Base-by-base conservation (phyloP, 1,140 invertebrate species). In the Hypothenemus hampei region DNA sequence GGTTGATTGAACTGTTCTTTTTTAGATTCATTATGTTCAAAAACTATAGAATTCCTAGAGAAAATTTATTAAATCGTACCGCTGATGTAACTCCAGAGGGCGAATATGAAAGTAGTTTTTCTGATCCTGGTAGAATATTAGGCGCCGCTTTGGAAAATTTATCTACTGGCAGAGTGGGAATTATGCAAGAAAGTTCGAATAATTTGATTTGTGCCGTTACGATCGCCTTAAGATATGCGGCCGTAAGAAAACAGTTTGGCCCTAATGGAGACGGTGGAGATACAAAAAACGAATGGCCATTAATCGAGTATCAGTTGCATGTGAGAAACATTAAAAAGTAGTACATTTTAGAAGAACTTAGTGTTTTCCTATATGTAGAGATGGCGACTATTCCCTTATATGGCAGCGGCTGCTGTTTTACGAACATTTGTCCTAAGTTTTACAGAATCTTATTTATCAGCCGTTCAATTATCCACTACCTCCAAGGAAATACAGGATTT, bases 291-390 rank as follows among this genome's bases (percentile, higher is more conserved):
- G 91, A 95, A 75, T 77, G 85, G 50, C 83, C 92, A 18, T 85
- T 97, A 36, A 76, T 98, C 48, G 92, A 97, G 71, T 97, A 97
- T 78, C 91, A 89, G 69, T 74, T 93, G 49, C 91, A 91, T 71
- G 81, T 85, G 63, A 76, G 77, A 75, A 45, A 24, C 8, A 31
- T 11, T 3, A 31, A 31, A 31, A 2, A 31, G 26, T 11, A 31
- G 13, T 48, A 26, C 15, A 20, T n/a, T 11, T 43, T 3, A 7
- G 10, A 11, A 43, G 40, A 22, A 43, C 11, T 43, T 21, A 43
- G 22, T 10, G 40, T 11, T 41, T 16, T 51, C 18, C 31, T 13
- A 21, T 50, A 66, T 67, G 3, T 46, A 89, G 90, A 92, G 97
- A 90, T 93, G 90, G 80, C 78, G 95, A 49, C 71, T 98, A 1